Evolutionary conservation across 2,113 vertebrate genomes (phyloP).

Genomic region (Eubucco bourcierii): DNA sequence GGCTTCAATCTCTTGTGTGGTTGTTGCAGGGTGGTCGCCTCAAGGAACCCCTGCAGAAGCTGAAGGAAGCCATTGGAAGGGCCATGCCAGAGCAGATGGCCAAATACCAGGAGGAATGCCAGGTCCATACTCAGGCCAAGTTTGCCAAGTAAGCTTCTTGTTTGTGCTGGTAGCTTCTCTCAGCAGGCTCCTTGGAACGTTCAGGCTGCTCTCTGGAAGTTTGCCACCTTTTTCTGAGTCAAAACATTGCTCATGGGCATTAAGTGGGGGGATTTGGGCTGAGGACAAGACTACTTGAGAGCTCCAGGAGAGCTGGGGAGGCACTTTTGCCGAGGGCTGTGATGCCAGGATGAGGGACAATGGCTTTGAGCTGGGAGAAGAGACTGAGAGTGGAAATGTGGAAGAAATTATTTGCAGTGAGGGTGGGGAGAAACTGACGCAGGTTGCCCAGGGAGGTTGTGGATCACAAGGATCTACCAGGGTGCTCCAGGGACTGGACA

Average conservation of each 20-base stretch:
- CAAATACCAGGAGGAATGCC: conserved; percentile 85
- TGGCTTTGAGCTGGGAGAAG: too few species aligned
- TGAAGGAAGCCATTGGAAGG: conserved; percentile 87
- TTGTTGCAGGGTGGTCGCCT: conserved; percentile 74
- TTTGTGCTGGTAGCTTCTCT: background rate
- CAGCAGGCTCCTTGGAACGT: background rate
- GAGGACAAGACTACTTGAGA: too few species aligned
- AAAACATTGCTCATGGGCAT: background rate
- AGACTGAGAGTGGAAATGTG: too few species aligned
- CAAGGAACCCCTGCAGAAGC: conserved; percentile 84
- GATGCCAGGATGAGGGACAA: too few species aligned
- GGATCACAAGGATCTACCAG: too few species aligned
- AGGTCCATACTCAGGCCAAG: conserved; percentile 84
- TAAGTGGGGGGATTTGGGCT: background rate
- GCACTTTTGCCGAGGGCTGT: too few species aligned
- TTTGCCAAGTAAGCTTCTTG: conserved; percentile 80
- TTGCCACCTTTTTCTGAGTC: background rate
- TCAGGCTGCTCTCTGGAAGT: background rate
- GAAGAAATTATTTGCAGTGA: too few species aligned
- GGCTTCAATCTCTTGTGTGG: background rate
- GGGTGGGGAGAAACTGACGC: too few species aligned
- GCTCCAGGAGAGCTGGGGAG: too few species aligned
- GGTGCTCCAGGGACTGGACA: too few species aligned
- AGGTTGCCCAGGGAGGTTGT: too few species aligned
- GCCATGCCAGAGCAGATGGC: conserved; percentile 91